Evolutionary conservation across 2,113 vertebrate species (phyloP).

Genomic region (Dromas ardeola): DNA sequence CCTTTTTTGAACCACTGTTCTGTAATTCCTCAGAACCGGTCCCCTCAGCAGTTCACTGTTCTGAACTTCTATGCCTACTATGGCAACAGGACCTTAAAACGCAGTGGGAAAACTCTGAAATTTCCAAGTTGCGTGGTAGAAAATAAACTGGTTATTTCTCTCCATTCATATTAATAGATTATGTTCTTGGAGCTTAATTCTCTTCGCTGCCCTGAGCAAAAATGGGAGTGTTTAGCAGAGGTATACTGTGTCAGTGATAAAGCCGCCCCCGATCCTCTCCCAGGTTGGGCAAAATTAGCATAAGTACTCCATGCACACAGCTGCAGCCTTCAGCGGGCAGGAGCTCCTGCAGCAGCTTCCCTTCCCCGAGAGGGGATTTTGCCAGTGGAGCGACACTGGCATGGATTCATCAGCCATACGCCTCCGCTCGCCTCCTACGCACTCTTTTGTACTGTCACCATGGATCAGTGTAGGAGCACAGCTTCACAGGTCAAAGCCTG

Average conservation of each 20-base stretch:
- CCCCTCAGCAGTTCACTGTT: neutral
- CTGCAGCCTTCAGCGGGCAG: neutral
- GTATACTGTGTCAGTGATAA: neutral
- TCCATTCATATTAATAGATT: neutral
- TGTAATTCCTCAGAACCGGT: neutral
- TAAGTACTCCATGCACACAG: neutral
- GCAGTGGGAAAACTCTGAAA: neutral
- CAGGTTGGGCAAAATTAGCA: slow-evolving; percentile 9
- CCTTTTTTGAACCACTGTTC: neutral
- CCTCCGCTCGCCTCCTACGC: slow-evolving; percentile 7
- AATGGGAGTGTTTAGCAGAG: neutral
- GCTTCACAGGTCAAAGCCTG: slow-evolving; percentile 26
- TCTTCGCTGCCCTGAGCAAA: neutral
- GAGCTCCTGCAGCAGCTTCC: slow-evolving; percentile 17
- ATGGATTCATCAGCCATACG: neutral
- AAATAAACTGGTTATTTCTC: neutral
- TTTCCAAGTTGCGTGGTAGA: neutral
- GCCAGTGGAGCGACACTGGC: slow-evolving; percentile 20
- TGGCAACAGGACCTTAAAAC: neutral
- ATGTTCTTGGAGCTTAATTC: neutral
- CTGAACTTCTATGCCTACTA: neutral
- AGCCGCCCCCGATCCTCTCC: neutral
- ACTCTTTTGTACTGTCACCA: slow-evolving; percentile 12
- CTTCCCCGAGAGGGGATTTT: neutral
- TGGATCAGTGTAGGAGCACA: neutral